Evolutionary conservation across 2,888 invertebrate genomes (phyloP), one percentile per base, ranked within the genome.

Genomic region (Sepioteuthis lessoniana): DNA sequence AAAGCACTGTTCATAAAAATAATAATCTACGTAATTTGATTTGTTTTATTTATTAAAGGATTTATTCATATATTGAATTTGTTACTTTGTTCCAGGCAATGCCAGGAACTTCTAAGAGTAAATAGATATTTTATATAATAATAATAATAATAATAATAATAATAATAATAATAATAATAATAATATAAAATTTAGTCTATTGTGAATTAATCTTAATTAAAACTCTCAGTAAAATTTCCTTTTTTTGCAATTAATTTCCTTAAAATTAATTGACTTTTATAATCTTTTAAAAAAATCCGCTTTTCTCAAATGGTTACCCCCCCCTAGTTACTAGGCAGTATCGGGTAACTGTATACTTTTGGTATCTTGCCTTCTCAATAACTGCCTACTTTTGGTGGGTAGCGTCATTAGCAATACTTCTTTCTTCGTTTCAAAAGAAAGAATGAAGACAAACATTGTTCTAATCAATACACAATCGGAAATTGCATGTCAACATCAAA

Each of bases 131-230:
- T 42, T 42, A 42, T 42, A 42, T 42, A 42, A 42, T 7, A 42
- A 42, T 7, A 42, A 42, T 5, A 7, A 42, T 42, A 42, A 42
- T 42, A 42, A 42, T 42, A 42, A 42, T 42, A 42, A 42, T 42
- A 42, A 42, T 42, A 42, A 42, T 42, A 42, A 42, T 42, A 42
- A 42, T 42, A 42, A 42, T 42, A 42, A 42, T 42, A 42, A 42
- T 60, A 31, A 76, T n/a, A n/a, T 76, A 76, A 76, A 76, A 13
- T 76, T 76, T 76, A n/a, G 76, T 76, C 76, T 76, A 76, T 76
- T 76, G n/a, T 76, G 76, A 76, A 76, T 76, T 76, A 76, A n/a
- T 76, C n/a, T 76, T 76, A 76, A 76, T 76, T 76, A 76, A 76
- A 76, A 16, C 76, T 76, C 76, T 13, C n/a, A 76, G n/a, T n/a